Percentiles rank a stretch among this genome's conserved stretches.
phyloP scores from a whole-genome alignment of 2,797 vertebrate genomes.

The Cottoperca gobio region DNA sequence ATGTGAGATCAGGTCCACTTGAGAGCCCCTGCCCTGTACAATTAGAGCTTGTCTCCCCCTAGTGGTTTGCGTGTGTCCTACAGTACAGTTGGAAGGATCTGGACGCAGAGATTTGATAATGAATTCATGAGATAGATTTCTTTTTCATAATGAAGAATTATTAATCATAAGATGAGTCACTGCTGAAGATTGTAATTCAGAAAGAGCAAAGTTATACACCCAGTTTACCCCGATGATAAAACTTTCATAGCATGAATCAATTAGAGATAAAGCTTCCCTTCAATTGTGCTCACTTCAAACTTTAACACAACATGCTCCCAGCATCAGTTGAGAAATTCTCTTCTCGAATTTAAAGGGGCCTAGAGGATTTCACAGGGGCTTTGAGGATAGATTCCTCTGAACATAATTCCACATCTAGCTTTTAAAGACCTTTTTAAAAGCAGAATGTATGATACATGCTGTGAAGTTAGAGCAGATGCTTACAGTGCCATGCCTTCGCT shows the following conservation, averaged over 20 bases:
- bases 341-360: constrained; percentile 65
- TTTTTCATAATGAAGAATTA: constrained; percentile 49
- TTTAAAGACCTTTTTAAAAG: constrained; percentile 55
- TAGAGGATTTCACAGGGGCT: constrained; percentile 52
- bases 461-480: constrained; percentile 52
- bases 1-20: background rate
- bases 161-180: constrained; percentile 43
- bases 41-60: constrained; percentile 73
- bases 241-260: constrained; percentile 62
- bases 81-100: background rate
- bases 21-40: background rate
- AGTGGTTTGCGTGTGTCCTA: constrained; percentile 48
- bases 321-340: constrained; percentile 57
- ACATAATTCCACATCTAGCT: constrained; percentile 38
- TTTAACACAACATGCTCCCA: constrained; percentile 49
- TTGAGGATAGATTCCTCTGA: constrained; percentile 44
- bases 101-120: constrained; percentile 32
- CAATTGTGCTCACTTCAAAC: constrained; percentile 41
- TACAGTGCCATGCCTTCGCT: constrained; percentile 32
- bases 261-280: constrained; percentile 47
- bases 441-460: constrained; percentile 43
- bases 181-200: constrained; percentile 37
- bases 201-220: constrained; percentile 39
- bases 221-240: constrained; percentile 57
- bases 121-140: constrained; percentile 35